A percentile compares a stretch with the other conserved stretches of the same genome.
These are phyloP conservation scores for Choreutis nemorana DNA, from an alignment of 2,888 invertebrate genomes.

Conservation along the genomic window DNA sequence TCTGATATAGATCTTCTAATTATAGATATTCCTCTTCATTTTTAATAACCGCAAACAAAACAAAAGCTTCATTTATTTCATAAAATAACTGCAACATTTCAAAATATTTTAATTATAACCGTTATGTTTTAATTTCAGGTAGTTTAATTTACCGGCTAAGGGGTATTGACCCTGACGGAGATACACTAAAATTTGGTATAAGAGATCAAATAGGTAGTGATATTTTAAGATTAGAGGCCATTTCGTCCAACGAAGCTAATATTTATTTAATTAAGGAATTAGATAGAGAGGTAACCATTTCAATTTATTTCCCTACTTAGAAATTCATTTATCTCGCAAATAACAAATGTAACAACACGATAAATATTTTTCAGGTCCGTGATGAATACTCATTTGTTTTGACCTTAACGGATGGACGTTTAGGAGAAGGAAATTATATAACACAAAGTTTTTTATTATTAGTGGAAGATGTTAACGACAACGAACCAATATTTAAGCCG, in stretches of 20 bases:
- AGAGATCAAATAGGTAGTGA: slow-evolving; percentile 82
- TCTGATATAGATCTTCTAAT: too few relatives aligned
- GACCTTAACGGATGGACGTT: slow-evolving; percentile 86
- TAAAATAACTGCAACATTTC: slow-evolving; percentile 4
- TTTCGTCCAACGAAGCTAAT: slow-evolving; percentile 83
- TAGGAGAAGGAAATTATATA: slow-evolving; percentile 87
- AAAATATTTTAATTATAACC: slow-evolving; percentile 9
- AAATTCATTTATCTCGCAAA: neutral
- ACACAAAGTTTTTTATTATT: slow-evolving; percentile 88
- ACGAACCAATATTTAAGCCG: slow-evolving; percentile 86
- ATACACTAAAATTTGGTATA: slow-evolving; percentile 82
- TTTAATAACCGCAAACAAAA: too few relatives aligned
- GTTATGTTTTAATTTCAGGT: slow-evolving; percentile 63
- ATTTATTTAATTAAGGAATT: slow-evolving; percentile 88
- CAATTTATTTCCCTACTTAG: too few relatives aligned
- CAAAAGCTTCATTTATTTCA: too few relatives aligned
- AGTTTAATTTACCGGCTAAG: slow-evolving; percentile 82
- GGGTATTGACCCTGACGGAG: slow-evolving; percentile 88
- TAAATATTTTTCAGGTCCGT: slow-evolving; percentile 67
- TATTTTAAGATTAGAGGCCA: slow-evolving; percentile 84
- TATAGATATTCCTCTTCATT: too few relatives aligned
- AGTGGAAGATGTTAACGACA: slow-evolving; percentile 93
- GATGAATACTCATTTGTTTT: slow-evolving; percentile 90
- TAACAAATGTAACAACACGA: too few relatives aligned
- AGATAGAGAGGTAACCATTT: slow-evolving; percentile 88